Percentiles rank a stretch among this genome's conserved stretches.
Conservation (phyloP, 2,888 invertebrate species). For the Thereva unica region DNA sequence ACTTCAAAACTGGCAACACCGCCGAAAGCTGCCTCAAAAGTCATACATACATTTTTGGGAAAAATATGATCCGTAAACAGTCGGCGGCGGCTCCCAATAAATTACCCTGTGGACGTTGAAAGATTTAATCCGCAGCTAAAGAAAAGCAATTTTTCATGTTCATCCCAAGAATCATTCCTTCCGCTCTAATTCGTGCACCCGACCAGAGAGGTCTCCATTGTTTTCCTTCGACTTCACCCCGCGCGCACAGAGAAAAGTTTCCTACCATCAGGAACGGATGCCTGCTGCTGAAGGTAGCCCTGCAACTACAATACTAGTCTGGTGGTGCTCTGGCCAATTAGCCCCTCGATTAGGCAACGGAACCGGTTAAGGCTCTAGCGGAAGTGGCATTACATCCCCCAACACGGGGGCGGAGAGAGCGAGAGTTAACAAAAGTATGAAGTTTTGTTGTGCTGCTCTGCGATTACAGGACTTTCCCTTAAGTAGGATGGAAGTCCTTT, state of each 20-base stretch:
- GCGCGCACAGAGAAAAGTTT: constrained; percentile 3
- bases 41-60: neutral
- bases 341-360: too few species aligned
- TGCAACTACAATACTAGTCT: too few species aligned
- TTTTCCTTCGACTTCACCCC: neutral
- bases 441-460: too few species aligned
- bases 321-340: too few species aligned
- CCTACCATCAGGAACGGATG: too few species aligned
- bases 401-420: too few species aligned
- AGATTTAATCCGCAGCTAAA: constrained; percentile 26
- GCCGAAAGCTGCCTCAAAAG: neutral
- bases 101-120: constrained; percentile 15
- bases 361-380: too few species aligned
- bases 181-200: constrained; percentile 15
- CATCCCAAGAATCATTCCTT: constrained; percentile 29
- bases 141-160: constrained; percentile 14
- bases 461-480: too few species aligned
- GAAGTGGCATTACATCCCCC: too few species aligned
- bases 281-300: too few species aligned
- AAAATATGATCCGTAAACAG: neutral
- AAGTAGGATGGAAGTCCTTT: neutral
- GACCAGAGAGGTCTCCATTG: constrained; percentile 12
- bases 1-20: neutral
- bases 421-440: too few species aligned
- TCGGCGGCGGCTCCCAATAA: constrained; percentile 8